Percentiles rank a stretch among this genome's conserved stretches.
These are phyloP conservation scores for Typhlichthys subterraneus DNA, from an alignment of 2,797 vertebrate genomes.

Conservation along the genomic window DNA sequence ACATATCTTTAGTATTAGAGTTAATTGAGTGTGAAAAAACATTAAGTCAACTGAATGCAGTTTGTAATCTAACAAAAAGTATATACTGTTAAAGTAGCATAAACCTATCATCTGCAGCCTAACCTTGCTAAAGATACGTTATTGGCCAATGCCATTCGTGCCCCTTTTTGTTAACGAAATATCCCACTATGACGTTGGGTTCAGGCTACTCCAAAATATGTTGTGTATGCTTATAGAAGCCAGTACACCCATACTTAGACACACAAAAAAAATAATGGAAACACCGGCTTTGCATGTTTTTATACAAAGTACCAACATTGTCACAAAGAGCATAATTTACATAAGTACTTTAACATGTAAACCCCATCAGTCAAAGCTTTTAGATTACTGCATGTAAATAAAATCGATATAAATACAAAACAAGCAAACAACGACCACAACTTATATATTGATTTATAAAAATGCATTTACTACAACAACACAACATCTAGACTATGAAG, in stretches of 20 bases:
- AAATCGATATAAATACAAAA: background rate
- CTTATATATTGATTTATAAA: background rate
- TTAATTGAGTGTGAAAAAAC: too few species aligned
- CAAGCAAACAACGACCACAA: too few species aligned
- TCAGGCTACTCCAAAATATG: too few species aligned
- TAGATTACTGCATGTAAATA: background rate
- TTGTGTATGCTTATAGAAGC: too few species aligned
- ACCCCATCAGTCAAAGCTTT: too few species aligned
- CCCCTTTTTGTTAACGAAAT: constrained; percentile 47
- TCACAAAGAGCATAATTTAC: background rate
- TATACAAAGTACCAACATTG: constrained; percentile 14
- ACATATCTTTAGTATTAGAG: too few species aligned
- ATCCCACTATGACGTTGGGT: too few species aligned
- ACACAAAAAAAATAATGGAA: background rate
- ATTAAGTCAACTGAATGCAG: too few species aligned
- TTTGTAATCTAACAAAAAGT: too few species aligned
- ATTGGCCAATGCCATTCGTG: constrained; percentile 71
- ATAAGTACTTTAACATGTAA: background rate
- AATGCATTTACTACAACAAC: background rate
- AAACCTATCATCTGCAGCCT: constrained; percentile 47
- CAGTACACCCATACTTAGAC: too few species aligned
- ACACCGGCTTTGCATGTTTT: background rate
- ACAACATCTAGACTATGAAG: too few species aligned
- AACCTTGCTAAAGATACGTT: constrained; percentile 37
- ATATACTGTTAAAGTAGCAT: background rate